phyloP scores from a whole-genome alignment of 2,113 vertebrate genomes.

The Rissa tridactyla region DNA sequence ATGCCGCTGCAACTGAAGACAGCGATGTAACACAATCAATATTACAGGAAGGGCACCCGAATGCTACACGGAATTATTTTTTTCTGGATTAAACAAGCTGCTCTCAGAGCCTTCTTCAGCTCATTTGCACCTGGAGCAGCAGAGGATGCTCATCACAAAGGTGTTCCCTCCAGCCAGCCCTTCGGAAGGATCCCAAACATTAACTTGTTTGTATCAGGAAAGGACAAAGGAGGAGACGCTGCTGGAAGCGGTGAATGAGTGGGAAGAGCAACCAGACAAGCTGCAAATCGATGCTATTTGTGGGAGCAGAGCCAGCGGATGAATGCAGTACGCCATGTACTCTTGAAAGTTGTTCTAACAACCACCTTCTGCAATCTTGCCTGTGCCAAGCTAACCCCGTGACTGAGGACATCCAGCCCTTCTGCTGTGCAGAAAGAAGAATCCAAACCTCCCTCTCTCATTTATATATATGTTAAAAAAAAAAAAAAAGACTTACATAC shows the following conservation, averaged over 20 bases:
- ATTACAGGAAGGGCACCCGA: neutral
- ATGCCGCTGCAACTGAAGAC: neutral
- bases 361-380: constrained; percentile 17
- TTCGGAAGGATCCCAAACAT: neutral
- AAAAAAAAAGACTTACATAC: no score
- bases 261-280: constrained; percentile 52
- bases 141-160: neutral
- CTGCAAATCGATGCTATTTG: constrained; percentile 33
- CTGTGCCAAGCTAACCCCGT: constrained; percentile 15
- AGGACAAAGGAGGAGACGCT: constrained; percentile 49
- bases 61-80: accelerated
- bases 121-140: neutral
- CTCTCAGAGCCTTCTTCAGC: neutral
- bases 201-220: neutral
- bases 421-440: neutral
- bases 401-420: constrained; percentile 13
- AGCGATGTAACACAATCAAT: accelerated
- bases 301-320: constrained; percentile 25
- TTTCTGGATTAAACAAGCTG: neutral
- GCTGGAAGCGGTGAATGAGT: constrained; percentile 51
- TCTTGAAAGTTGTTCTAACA: constrained; percentile 8
- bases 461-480: neutral
- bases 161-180: neutral
- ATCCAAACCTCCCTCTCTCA: neutral
- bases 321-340: constrained; percentile 24